Percentiles rank a stretch among this genome's conserved stretches.
Conservation (phyloP, 1,140 invertebrate species). For the Scaptomyza pallida region DNA sequence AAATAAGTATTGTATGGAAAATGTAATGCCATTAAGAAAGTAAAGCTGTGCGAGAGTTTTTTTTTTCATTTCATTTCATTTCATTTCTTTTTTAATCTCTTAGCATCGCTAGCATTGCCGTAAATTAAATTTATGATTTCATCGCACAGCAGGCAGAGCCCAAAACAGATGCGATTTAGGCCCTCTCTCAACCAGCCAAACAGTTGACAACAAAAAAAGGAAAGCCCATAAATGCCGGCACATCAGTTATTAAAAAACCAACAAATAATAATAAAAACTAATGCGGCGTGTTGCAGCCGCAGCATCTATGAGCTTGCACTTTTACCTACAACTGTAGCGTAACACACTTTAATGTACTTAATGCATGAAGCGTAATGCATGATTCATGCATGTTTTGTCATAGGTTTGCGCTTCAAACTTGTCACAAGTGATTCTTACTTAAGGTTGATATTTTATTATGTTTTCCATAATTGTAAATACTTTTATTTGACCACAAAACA, state of each 20-base stretch:
- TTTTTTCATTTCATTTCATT: no score
- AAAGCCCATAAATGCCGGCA: background rate
- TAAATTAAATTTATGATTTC: conserved; percentile 41
- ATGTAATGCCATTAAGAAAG: conserved; percentile 54
- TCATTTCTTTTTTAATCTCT: background rate
- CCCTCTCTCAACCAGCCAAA: background rate
- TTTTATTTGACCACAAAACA: no score
- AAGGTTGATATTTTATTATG: no score
- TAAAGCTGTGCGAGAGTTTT: conserved; percentile 12
- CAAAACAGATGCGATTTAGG: conserved; percentile 6
- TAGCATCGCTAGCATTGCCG: conserved; percentile 12
- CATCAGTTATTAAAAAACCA: conserved; percentile 20
- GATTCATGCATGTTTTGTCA: background rate
- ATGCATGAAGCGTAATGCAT: no score
- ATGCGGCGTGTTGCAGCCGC: no score
- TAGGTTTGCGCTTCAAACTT: no score
- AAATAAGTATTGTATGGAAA: conserved; percentile 38
- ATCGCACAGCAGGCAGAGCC: conserved; percentile 22
- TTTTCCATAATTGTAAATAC: no score
- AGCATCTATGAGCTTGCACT: conserved; percentile 12
- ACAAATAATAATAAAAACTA: conserved; percentile 23
- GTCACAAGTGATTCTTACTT: no score
- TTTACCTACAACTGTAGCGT: conserved; percentile 13
- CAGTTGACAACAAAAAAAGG: conserved; percentile 14
- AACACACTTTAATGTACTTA: background rate